Evolutionary conservation across 2,113 vertebrate species (phyloP).

Genomic region (Nettapus auritus): DNA sequence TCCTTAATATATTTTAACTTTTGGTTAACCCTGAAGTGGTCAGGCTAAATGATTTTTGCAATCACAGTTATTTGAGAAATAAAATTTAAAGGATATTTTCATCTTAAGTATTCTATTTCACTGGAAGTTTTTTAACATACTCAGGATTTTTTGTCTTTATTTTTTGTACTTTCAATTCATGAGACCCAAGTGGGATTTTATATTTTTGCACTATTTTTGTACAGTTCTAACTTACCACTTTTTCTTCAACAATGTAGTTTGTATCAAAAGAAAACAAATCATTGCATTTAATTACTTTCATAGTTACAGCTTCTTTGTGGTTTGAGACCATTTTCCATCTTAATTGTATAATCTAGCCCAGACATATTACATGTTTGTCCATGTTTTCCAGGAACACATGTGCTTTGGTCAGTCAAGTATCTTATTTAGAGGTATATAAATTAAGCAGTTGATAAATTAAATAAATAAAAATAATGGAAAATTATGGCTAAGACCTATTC

Average conservation of each 20-base stretch:
- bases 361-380: neutral
- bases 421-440: neutral
- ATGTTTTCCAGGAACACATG: neutral
- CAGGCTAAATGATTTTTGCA: too few relatives aligned
- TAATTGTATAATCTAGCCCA: neutral
- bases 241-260: neutral
- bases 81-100: neutral
- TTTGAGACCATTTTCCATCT: neutral
- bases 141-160: neutral
- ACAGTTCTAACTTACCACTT: neutral
- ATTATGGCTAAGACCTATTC: constrained; percentile 29
- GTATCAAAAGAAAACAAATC: neutral
- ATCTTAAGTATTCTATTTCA: neutral
- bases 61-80: neutral
- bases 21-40: too few relatives aligned
- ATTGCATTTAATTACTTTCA: neutral
- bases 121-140: neutral
- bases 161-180: neutral
- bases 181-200: neutral
- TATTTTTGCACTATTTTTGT: neutral
- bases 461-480: constrained; percentile 31
- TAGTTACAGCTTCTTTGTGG: neutral
- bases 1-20: too few relatives aligned
- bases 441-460: neutral
- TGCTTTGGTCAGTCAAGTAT: neutral